phyloP scores from a whole-genome alignment of 2,113 vertebrate genomes.

The Brachirus orientalis region DNA sequence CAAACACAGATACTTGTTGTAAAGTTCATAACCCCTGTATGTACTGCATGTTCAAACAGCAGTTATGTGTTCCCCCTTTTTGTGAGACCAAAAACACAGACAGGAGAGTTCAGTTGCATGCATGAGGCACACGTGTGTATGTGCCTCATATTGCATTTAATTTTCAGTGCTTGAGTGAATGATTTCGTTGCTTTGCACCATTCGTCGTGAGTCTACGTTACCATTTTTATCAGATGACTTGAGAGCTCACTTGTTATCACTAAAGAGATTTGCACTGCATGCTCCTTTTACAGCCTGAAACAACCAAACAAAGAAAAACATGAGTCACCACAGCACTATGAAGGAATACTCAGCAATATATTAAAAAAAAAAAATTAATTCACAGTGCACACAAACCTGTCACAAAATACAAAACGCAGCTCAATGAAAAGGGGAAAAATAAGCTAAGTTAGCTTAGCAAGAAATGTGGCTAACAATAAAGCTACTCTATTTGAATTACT shows the following conservation, averaged over 20 bases:
- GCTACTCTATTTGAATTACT: conserved; percentile 15
- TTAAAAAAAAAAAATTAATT: fast-evolving
- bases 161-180: too few species aligned
- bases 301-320: not conserved
- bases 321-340: not conserved
- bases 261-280: conserved; percentile 20
- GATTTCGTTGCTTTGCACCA: too few species aligned
- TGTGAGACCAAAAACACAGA: too few species aligned
- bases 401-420: not conserved
- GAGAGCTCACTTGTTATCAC: conserved; percentile 8
- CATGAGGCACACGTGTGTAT: too few species aligned
- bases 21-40: not conserved
- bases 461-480: conserved; percentile 38
- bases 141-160: too few species aligned
- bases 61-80: too few species aligned
- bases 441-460: conserved; percentile 18
- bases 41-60: too few species aligned
- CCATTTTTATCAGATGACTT: conserved; percentile 37
- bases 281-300: conserved; percentile 11
- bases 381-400: not conserved
- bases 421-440: not conserved
- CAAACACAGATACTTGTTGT: not conserved
- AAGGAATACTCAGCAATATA: not conserved
- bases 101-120: too few species aligned
- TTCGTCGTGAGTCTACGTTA: conserved; percentile 9